phyloP scores from a whole-genome alignment of 2,113 vertebrate genomes.

The Osmerus eperlanus region DNA sequence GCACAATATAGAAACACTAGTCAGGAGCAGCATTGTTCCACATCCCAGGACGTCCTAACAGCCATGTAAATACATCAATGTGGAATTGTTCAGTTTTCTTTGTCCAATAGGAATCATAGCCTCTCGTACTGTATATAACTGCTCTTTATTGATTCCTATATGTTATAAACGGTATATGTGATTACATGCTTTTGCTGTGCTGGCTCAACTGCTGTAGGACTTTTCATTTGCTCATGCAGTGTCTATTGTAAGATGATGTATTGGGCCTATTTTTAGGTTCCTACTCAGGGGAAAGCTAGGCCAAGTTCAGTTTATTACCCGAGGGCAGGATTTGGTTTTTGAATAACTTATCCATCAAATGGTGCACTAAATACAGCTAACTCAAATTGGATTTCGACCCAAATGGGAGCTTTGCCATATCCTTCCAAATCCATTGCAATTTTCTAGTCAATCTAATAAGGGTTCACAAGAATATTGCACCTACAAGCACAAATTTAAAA shows the following conservation, averaged over 20 bases:
- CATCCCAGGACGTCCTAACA: too few species aligned
- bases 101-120: too few species aligned
- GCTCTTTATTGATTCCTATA: too few species aligned
- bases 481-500: too few species aligned
- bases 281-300: not conserved
- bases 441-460: too few species aligned
- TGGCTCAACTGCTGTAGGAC: conserved; percentile 6
- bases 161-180: not conserved
- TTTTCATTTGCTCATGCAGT: not conserved
- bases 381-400: not conserved
- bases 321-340: conserved; percentile 1
- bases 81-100: too few species aligned
- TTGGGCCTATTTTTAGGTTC: not conserved
- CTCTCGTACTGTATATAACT: not conserved
- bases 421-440: too few species aligned
- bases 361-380: conserved; percentile 4
- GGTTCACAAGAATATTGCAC: too few species aligned
- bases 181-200: conserved; percentile 16
- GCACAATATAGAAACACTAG: not conserved
- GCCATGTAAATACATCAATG: too few species aligned
- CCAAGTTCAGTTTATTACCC: conserved; percentile 3
- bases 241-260: not conserved
- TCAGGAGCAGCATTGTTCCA: not conserved
- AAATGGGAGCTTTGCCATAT: not conserved
- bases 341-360: not conserved